Evolutionary conservation across 1,140 invertebrate species (phyloP).

Genomic region (honey bee (Apis mellifera)): DNA sequence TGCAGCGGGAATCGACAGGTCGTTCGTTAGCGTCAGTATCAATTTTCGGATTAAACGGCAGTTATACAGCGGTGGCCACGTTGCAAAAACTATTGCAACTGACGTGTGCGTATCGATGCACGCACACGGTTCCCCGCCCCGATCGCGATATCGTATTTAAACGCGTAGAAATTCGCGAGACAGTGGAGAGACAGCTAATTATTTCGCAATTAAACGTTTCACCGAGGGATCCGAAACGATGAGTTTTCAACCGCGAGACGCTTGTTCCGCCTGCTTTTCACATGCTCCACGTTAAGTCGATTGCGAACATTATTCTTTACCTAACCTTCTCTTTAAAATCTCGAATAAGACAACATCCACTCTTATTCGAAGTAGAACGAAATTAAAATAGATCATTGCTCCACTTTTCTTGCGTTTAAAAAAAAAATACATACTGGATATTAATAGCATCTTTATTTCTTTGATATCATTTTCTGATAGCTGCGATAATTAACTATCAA

Average conservation of each 20-base stretch:
- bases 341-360: too few relatives aligned
- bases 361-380: not conserved
- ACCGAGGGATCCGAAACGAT: not conserved
- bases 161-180: conserved; percentile 18
- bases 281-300: too few relatives aligned
- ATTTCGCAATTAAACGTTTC: conserved; percentile 39
- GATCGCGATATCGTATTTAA: not conserved
- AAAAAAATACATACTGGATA: not conserved
- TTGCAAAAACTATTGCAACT: conserved; percentile 50
- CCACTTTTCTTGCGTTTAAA: not conserved
- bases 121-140: too few relatives aligned
- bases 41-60: conserved; percentile 60
- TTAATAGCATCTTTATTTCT: not conserved
- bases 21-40: conserved; percentile 63
- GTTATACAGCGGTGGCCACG: conserved; percentile 37
- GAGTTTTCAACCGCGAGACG: not conserved
- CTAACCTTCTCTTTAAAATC: too few relatives aligned
- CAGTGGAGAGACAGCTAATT: conserved; percentile 13
- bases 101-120: not conserved
- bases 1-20: conserved; percentile 57
- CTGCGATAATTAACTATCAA: not conserved
- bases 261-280: too few relatives aligned
- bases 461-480: not conserved
- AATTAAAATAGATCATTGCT: not conserved
- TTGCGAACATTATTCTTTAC: too few relatives aligned